Evolutionary conservation across 1,140 invertebrate species (phyloP).

Genomic region (Drosophila serrata): DNA sequence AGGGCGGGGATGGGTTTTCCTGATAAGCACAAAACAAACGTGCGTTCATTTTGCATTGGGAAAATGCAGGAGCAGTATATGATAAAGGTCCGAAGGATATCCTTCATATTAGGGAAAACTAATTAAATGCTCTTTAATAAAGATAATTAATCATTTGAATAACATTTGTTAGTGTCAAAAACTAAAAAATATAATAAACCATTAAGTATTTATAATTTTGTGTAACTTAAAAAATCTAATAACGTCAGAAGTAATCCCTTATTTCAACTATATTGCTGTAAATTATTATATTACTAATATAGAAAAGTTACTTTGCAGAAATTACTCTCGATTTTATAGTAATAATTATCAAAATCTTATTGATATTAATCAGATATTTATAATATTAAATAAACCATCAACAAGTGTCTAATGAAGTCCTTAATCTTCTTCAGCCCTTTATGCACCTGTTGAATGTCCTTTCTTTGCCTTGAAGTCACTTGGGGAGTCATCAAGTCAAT

Average conservation of each 20-base stretch:
- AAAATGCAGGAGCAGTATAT: conserved; percentile 4
- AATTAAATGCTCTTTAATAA: neutral
- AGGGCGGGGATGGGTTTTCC: conserved; percentile 2
- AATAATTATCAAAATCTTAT: no score
- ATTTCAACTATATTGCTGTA: no score
- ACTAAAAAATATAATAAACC: no score
- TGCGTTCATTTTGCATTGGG: conserved; percentile 31
- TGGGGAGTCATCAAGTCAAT: conserved; percentile 28
- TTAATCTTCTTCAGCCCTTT: conserved; percentile 2
- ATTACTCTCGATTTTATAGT: neutral
- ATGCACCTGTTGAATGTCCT: conserved; percentile 55
- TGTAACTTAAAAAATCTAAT: no score
- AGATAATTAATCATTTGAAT: neutral
- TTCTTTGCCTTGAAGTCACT: conserved; percentile 8
- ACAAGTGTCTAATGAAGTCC: conserved; percentile 20
- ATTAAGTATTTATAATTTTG: no score
- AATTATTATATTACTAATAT: no score
- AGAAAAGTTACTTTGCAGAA: no score
- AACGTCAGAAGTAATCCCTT: no score
- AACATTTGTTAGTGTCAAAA: no score
- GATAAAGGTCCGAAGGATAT: conserved; percentile 27
- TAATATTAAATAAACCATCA: no score
- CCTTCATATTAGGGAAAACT: neutral
- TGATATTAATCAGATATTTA: no score
- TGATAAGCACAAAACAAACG: conserved; percentile 61